These are phyloP conservation scores for Sternotherus odoratus DNA, from an alignment of 2,797 vertebrate genomes.

Conservation along the genomic window DNA sequence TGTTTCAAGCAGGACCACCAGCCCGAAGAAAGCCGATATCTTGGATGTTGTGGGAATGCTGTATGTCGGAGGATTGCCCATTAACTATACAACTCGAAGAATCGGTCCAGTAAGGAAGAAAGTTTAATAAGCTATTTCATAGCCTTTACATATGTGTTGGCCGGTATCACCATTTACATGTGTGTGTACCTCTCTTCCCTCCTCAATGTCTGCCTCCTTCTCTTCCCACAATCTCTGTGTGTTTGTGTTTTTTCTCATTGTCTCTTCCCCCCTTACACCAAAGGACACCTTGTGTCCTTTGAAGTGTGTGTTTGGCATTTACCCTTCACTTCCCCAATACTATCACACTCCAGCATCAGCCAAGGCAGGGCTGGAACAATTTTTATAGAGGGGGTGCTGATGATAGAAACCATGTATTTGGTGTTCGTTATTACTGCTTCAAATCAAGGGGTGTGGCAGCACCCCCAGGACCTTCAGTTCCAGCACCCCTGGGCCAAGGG, in stretches of 20 bases:
- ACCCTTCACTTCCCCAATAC: not conserved
- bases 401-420: too few relatives aligned
- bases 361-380: not conserved
- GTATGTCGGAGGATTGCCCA: slow-evolving; percentile 92
- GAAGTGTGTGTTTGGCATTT: not conserved
- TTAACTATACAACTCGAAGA: slow-evolving; percentile 93
- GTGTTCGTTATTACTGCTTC: too few relatives aligned
- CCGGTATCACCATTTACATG: not conserved
- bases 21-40: slow-evolving; percentile 94
- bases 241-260: not conserved
- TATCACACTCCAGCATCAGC: not conserved
- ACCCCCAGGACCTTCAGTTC: too few relatives aligned
- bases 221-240: not conserved
- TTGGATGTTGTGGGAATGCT: slow-evolving; percentile 94
- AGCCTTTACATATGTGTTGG: not conserved
- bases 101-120: slow-evolving; percentile 91
- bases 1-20: slow-evolving; percentile 85
- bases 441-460: too few relatives aligned
- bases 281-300: slow-evolving; percentile 5
- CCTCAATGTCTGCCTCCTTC: not conserved
- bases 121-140: not conserved
- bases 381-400: too few relatives aligned
- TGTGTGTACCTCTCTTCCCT: not conserved
- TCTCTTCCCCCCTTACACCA: not conserved
- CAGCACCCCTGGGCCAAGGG: not conserved